Conservation (phyloP, 2,113 vertebrate species). For the Acrocephalus kingi region DNA sequence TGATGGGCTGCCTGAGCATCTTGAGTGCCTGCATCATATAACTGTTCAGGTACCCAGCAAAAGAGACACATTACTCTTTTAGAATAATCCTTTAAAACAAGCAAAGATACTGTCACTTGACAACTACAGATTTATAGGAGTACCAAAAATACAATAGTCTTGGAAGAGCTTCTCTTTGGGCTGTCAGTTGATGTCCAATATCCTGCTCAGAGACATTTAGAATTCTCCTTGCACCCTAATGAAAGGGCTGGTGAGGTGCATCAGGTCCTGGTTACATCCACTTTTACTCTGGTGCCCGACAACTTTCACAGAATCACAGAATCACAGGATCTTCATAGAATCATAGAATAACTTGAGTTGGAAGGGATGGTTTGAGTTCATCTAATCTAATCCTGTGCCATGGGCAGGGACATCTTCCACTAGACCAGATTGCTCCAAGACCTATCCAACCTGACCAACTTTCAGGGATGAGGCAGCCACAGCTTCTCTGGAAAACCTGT, state of each 20-base stretch:
- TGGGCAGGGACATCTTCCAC: not conserved
- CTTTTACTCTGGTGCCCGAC: not conserved
- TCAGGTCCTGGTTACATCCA: not conserved
- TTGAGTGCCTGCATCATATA: not conserved
- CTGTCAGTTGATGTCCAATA: not conserved
- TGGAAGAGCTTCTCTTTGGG: not conserved
- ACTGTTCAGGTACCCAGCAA: not conserved
- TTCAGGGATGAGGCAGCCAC: not conserved
- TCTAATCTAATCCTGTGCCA: not conserved
- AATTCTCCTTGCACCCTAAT: not conserved
- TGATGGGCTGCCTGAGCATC: not conserved
- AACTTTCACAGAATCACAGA: not conserved
- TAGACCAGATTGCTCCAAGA: not conserved
- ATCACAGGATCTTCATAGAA: not conserved
- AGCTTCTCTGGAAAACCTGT: not conserved
- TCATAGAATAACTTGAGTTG: not conserved
- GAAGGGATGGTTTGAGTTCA: not conserved
- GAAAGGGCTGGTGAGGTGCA: not conserved
- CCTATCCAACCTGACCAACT: not conserved
- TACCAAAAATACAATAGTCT: not conserved
- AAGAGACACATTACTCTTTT: not conserved
- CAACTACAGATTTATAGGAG: not conserved
- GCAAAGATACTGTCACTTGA: not conserved
- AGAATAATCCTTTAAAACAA: not conserved
- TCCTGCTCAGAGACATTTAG: not conserved